A percentile compares a stretch with the other conserved stretches of the same genome.
phyloP scores from a whole-genome alignment of 64 coral and sea anemone species.

The Montipora cactus region DNA sequence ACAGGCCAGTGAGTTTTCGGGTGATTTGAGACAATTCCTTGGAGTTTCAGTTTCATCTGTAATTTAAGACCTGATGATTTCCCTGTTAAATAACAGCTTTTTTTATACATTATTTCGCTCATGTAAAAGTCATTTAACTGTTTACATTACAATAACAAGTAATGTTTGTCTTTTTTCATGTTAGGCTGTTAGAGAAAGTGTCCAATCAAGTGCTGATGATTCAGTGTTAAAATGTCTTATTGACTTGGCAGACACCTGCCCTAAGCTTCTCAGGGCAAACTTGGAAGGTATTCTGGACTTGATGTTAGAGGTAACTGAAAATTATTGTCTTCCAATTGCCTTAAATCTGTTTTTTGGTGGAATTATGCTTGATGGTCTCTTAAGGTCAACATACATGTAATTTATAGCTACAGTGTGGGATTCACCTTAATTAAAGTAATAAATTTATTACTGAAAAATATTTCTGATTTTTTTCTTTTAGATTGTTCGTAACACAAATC shows the following conservation, averaged over 20 bases:
- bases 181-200: slow-evolving; percentile 78
- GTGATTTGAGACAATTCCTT: too few relatives aligned
- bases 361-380: too few relatives aligned
- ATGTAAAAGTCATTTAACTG: not conserved
- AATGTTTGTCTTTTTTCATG: not conserved
- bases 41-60: too few relatives aligned
- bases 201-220: slow-evolving; percentile 66
- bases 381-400: too few relatives aligned
- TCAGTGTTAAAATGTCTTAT: slow-evolving; percentile 81
- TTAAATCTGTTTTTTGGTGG: too few relatives aligned
- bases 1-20: too few relatives aligned
- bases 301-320: slow-evolving; percentile 62
- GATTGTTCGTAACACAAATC: slow-evolving; percentile 62
- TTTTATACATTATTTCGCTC: too few relatives aligned
- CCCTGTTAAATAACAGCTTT: too few relatives aligned
- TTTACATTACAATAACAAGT: not conserved
- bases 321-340: not conserved
- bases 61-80: too few relatives aligned
- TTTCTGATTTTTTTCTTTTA: slow-evolving; percentile 12
- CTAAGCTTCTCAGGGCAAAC: slow-evolving; percentile 76
- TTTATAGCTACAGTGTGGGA: not conserved
- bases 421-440: not conserved
- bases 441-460: not conserved
- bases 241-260: slow-evolving; percentile 79
- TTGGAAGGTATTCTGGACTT: slow-evolving; percentile 70